Evolutionary conservation across 2,797 vertebrate species (phyloP), one percentile per base, ranked within the genome.

Genomic region (Cirrhinus mrigala): DNA sequence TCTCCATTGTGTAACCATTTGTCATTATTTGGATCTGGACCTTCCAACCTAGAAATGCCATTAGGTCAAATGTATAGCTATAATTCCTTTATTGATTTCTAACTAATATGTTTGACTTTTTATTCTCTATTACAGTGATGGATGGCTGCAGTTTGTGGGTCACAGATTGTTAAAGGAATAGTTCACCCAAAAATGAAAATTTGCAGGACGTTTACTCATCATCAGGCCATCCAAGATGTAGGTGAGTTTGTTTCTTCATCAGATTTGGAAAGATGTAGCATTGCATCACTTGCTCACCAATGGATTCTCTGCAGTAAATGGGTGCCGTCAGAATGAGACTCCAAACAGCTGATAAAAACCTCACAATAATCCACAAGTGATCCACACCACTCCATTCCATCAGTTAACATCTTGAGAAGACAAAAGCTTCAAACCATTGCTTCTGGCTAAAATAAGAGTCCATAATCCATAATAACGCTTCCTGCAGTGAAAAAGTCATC

Each of bases 71-170:
- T 76, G 58, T 75, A 64, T 27, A 14, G 71, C 46, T 40, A 33
- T 64, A 75, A 76, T 83, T 83, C 82, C 48, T 66, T 33, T 76
- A 83, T 83, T 76, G 58, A 83, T 83, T 83, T 83, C 29, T 37
- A 24, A 64, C 71, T 83, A 62, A 29, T 75, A 66, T 15, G 46
- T 66, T 74, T 37, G 58, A 29, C 44, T 37, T 83, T 82, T 62
- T 64, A 48, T 71, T 82, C 81, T 82, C 56, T 74, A 33, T 62
- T 62, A 33, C 40, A 15, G 9, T 82, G 69, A 82, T 82, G 8
- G 81, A 82, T 74, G 40, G 40, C 33, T 74, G 56, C 46, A n/a
- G 54, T 82, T 82, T 82, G 54, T 74, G 44, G 69, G 56, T 74
- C 54, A 82, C 54, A 5, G 7, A 24, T 54, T 50, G 14, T 54